phyloP scores from a whole-genome alignment of 2,888 invertebrate species.

The Napeogenes sylphis region DNA sequence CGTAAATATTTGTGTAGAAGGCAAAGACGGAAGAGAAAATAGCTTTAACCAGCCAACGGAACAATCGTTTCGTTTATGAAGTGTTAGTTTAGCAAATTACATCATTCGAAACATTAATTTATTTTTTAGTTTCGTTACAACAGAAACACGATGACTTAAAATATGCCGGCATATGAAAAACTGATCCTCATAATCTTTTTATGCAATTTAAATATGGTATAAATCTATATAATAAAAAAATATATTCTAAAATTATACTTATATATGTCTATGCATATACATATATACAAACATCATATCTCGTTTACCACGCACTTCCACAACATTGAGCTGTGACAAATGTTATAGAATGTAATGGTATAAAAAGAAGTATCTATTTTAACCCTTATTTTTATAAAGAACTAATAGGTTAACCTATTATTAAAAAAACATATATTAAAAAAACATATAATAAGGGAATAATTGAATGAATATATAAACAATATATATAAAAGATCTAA shows the following conservation, averaged over 20 bases:
- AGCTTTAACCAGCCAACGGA: not conserved
- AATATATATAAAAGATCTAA: not conserved
- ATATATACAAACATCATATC: slow-evolving; percentile 58
- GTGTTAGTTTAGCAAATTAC: not conserved
- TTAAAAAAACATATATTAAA: not conserved
- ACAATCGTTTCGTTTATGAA: not conserved
- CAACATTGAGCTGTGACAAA: slow-evolving; percentile 65
- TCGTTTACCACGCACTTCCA: slow-evolving; percentile 65
- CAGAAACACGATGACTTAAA: too few species aligned
- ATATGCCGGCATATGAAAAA: too few species aligned
- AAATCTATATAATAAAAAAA: too few species aligned
- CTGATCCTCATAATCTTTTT: too few species aligned
- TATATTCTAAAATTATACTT: too few species aligned
- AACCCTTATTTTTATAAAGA: not conserved
- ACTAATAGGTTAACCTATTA: not conserved
- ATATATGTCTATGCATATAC: too few species aligned
- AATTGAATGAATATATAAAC: not conserved
- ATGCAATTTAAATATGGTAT: not conserved
- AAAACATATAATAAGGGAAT: not conserved
- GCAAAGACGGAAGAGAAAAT: slow-evolving; percentile 1
- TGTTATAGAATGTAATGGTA: slow-evolving; percentile 50
- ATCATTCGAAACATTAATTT: not conserved
- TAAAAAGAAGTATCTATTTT: slow-evolving; percentile 40
- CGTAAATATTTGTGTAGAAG: slow-evolving; percentile 42
- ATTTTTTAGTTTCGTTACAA: too few species aligned